Base-by-base conservation (phyloP, 2,888 invertebrate species). In the Rotaria sp. region DNA sequence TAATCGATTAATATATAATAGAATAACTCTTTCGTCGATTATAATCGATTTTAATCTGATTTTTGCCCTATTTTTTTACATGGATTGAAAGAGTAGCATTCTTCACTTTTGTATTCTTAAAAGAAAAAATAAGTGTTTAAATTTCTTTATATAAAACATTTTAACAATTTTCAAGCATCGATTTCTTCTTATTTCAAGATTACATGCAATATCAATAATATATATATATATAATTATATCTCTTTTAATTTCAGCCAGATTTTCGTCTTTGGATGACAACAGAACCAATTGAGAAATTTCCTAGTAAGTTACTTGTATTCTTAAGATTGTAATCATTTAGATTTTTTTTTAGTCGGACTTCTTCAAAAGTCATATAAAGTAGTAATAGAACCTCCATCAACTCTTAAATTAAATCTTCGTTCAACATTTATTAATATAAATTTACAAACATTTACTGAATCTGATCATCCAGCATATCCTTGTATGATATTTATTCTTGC, bases 251-350 rank as follows among this genome's bases (percentile, higher is more conserved):
- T 1, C 30, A 67, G 67, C 95, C 95, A 0, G 95, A 96, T 91
- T 96, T 96, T 92, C 93, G 96, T 15, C 92, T 96, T 2, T 96
- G 96, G 96, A 92, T 96, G 85, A 96, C 96, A 26, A 96, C 96
- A 0, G 96, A 96, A 90, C 95, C 96, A 0, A 94, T 87, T 52
- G 74, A 67, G 18, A 85, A 59, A 26, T 88, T 88, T 87, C 88
- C 88, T 0, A 87, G 67, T 67, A 35, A 5, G 30, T 21, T 21
- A 1, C 4, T 67, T 35, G 5, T 7, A 67, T 30, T n/a, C 18
- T 67, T 2, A 18, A 21, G 10, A 67, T 35, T 21, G 18, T 67
- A 11, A 59, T 30, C 11, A 67, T 67, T 35, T 94, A 0, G 94
- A 94, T 0, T 93, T 93, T 1, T 96, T 96, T 91, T 96, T 96